Base-by-base conservation (phyloP, 2,888 invertebrate genomes). In the Caenorhabditis becei region DNA sequence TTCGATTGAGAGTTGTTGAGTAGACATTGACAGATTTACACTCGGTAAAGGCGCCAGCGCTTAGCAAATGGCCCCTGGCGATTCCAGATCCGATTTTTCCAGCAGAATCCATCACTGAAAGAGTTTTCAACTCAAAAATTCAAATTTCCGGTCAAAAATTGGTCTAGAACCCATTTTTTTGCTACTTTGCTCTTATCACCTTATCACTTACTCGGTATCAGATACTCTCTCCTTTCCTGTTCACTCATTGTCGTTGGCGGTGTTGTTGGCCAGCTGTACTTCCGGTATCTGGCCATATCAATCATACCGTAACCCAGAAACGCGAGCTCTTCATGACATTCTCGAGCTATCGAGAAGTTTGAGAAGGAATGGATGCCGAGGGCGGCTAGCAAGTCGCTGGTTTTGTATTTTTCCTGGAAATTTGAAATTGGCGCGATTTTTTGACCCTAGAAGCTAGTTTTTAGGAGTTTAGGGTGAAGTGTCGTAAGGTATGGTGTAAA, bases 51-150 rank as follows among this genome's bases (percentile, higher is more conserved):
- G 72, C 74, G 20, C 81, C 81, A 20, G 67, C 51, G 62, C 58
- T 67, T 23, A 71, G 61, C 0, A 81, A 5, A 53, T 81, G 81
- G 2, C 83, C 83, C 5, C 77, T 14, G 2, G 77, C 54, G 26
- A 86, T 65, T 24, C 85, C 86, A 2, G 85, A 70, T 2, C 80
- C 81, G 5, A 81, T 61, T 63, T 84, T 85, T 20, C 85, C 86
- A 18, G 82, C 71, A 1, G 82, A 59, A 47, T 86, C 86, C 67
- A 85, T 58, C 78, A 86, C 86, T 86, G 59, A 63, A 84, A 72
- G 0, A 10, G n/a, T n/a, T n/a, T n/a, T n/a, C n/a, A n/a, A n/a
- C n/a, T n/a, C n/a, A n/a, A n/a, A n/a, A n/a, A n/a, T 51, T 51
- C 51, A 20, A 18, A 23, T 49, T 49, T 49, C 5, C 49, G 5